phyloP scores from a whole-genome alignment of 2,113 vertebrate genomes.

The Empidonax alnorum region DNA sequence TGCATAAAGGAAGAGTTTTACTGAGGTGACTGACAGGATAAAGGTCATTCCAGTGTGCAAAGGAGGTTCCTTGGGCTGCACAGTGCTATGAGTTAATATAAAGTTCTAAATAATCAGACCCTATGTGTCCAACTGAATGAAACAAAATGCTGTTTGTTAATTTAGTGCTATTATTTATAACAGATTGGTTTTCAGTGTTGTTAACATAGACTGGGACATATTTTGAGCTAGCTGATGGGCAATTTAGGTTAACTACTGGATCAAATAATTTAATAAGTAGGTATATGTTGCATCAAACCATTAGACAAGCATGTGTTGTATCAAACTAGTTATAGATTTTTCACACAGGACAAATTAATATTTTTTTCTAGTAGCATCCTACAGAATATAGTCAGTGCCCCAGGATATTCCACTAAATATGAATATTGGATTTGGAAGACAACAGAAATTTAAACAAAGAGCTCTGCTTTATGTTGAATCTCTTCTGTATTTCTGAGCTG shows the following conservation, averaged over 20 bases:
- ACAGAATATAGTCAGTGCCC: not conserved
- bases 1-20: not conserved
- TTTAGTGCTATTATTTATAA: not conserved
- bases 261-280: not conserved
- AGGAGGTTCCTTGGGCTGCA: too few species aligned
- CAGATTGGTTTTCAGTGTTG: not conserved
- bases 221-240: not conserved
- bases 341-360: not conserved
- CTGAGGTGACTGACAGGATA: too few species aligned
- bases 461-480: not conserved
- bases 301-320: not conserved
- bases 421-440: not conserved
- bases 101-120: not conserved
- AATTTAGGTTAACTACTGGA: not conserved
- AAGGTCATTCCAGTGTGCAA: not conserved
- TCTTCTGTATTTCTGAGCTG: not conserved
- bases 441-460: not conserved
- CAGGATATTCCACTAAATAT: not conserved
- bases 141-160: not conserved
- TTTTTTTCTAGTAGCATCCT: not conserved
- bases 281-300: not conserved
- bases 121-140: not conserved
- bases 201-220: not conserved
- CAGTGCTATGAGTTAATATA: not conserved
- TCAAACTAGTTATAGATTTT: not conserved